phyloP scores from a whole-genome alignment of 2,797 vertebrate genomes.

The Bryconaethiops microstoma region DNA sequence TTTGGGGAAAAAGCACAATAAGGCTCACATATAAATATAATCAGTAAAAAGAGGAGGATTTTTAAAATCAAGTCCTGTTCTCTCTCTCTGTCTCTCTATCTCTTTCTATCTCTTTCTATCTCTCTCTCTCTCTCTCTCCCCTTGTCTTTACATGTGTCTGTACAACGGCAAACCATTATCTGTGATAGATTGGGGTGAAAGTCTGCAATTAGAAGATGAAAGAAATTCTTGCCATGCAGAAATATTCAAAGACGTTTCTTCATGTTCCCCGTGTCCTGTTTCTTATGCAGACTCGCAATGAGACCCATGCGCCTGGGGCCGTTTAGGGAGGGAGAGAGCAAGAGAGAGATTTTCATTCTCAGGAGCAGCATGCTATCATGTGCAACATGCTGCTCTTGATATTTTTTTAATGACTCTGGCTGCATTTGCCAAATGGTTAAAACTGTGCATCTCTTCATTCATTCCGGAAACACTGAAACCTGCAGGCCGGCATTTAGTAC shows the following conservation, averaged over 20 bases:
- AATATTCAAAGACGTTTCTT: not conserved
- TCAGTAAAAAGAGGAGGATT: not conserved
- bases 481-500: not conserved
- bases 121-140: not conserved
- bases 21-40: no score
- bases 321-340: not conserved
- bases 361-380: not conserved
- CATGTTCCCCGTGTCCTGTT: not conserved
- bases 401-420: not conserved
- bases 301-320: not conserved
- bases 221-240: not conserved
- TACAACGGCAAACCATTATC: not conserved
- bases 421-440: not conserved
- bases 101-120: not conserved
- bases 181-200: not conserved
- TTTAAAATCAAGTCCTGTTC: not conserved
- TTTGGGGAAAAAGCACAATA: no score
- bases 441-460: not conserved
- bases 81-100: no score
- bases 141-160: not conserved
- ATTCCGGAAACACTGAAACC: not conserved
- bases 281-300: not conserved
- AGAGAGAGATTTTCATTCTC: not conserved
- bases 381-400: not conserved
- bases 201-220: conserved; percentile 8